These are phyloP conservation scores for Exocentrus adspersus DNA, from an alignment of 2,888 invertebrate species.

Conservation along the genomic window DNA sequence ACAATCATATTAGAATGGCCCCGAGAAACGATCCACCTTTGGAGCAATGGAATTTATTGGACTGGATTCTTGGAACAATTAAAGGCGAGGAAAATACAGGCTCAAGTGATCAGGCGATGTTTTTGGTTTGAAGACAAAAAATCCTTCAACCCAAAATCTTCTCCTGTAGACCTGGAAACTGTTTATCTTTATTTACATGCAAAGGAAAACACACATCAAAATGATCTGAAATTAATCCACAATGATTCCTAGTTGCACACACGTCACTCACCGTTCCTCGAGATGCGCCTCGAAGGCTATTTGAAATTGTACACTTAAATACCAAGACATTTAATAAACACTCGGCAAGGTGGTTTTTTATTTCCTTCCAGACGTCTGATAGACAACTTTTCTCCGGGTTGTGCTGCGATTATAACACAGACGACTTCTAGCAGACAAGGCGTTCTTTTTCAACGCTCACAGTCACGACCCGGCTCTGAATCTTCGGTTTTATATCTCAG, in stretches of 20 bases:
- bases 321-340: neutral
- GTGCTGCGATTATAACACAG: conserved; percentile 10
- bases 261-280: neutral
- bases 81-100: neutral
- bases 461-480: conserved; percentile 33
- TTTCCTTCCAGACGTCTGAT: neutral
- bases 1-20: conserved; percentile 10
- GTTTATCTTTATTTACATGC: too few relatives aligned
- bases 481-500: conserved; percentile 25
- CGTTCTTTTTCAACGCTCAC: conserved; percentile 34
- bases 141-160: too few relatives aligned
- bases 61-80: conserved; percentile 1
- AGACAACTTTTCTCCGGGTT: neutral
- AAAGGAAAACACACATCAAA: too few relatives aligned
- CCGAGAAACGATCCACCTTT: conserved; percentile 5
- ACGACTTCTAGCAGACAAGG: conserved; percentile 22
- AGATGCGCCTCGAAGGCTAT: neutral
- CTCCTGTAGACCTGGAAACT: too few relatives aligned
- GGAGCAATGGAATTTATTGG: conserved; percentile 5
- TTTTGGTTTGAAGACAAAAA: neutral
- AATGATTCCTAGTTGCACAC: neutral
- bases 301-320: conserved; percentile 1
- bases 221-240: too few relatives aligned
- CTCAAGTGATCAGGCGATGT: neutral
- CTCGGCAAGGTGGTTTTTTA: neutral